Evolutionary conservation across 2,888 invertebrate species (phyloP).

Genomic region (Mesorhabditis sp.): DNA sequence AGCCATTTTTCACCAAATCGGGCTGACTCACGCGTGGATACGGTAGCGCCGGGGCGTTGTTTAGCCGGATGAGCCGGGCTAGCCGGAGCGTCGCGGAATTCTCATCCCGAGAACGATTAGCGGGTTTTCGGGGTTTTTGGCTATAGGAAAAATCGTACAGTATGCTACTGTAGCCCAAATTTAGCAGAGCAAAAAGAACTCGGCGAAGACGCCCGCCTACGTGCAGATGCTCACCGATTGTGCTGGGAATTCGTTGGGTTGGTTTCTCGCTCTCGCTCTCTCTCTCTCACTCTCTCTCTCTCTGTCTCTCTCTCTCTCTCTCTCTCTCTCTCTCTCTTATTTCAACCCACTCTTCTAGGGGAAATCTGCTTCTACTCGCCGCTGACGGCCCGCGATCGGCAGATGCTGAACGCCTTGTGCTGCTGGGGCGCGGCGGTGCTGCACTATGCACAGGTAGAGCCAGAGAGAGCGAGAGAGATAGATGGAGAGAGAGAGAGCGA

Average conservation of each 20-base stretch:
- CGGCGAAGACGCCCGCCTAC: slow-evolving; percentile 13
- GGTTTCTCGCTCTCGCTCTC: background rate
- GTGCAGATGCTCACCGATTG: slow-evolving; percentile 33
- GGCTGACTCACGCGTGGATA: too few species aligned
- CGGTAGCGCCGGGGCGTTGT: too few species aligned
- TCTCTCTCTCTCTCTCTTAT: background rate
- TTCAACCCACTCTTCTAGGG: slow-evolving; percentile 24
- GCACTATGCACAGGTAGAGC: slow-evolving; percentile 45
- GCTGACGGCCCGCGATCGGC: slow-evolving; percentile 33
- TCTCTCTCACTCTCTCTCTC: background rate
- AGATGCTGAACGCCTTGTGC: slow-evolving; percentile 38
- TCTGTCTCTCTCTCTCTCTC: background rate
- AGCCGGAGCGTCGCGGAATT: too few species aligned
- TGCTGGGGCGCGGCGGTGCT: slow-evolving; percentile 44
- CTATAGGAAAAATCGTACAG: too few species aligned
- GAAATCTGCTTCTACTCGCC: slow-evolving; percentile 46
- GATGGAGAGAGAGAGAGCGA: too few species aligned
- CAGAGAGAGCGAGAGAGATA: too few species aligned
- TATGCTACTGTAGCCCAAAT: background rate
- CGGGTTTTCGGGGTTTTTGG: too few species aligned
- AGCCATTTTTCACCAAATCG: too few species aligned
- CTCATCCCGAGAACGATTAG: too few species aligned
- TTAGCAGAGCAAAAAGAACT: background rate
- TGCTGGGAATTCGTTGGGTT: slow-evolving; percentile 26
- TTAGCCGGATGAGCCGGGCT: too few species aligned